A percentile compares a stretch with the other conserved stretches of the same genome.
Evolutionary conservation across 2,888 invertebrate genomes (phyloP).

Genomic region (Eretmocerus hayati): DNA sequence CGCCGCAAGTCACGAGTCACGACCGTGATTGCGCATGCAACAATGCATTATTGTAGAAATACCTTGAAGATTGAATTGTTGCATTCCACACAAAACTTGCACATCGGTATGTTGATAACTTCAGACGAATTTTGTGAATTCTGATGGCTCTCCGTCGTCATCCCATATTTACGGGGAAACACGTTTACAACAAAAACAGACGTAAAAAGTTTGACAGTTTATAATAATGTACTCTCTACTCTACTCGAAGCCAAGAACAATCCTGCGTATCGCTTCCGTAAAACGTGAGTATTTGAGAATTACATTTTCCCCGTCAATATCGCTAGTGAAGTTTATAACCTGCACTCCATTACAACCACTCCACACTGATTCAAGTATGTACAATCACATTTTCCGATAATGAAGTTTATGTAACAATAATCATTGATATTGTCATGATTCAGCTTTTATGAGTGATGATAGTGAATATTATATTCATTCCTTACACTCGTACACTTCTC

Average conservation of each 20-base stretch:
- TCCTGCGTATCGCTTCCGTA: conserved; percentile 29
- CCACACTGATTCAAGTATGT: neutral
- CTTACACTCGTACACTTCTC: too few relatives aligned
- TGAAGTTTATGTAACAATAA: conserved; percentile 6
- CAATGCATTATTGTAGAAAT: neutral
- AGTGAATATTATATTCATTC: too few relatives aligned
- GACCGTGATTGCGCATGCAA: too few relatives aligned
- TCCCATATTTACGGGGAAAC: conserved; percentile 1
- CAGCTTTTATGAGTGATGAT: too few relatives aligned
- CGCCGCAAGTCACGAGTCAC: too few relatives aligned
- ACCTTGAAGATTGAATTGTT: too few relatives aligned
- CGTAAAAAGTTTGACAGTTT: neutral
- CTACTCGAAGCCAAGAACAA: conserved; percentile 32
- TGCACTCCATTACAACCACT: neutral
- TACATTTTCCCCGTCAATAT: neutral
- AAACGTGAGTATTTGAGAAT: conserved; percentile 31
- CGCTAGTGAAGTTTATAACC: too few relatives aligned
- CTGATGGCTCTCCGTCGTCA: conserved; percentile 2
- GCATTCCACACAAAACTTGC: too few relatives aligned
- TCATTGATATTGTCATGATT: neutral
- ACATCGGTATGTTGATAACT: neutral
- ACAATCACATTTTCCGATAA: conserved; percentile 1
- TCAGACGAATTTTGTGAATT: neutral
- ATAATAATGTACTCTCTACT: conserved; percentile 36
- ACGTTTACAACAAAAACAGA: neutral